Conservation (phyloP, 1,140 invertebrate species). For the Cherax quadricarinatus region DNA sequence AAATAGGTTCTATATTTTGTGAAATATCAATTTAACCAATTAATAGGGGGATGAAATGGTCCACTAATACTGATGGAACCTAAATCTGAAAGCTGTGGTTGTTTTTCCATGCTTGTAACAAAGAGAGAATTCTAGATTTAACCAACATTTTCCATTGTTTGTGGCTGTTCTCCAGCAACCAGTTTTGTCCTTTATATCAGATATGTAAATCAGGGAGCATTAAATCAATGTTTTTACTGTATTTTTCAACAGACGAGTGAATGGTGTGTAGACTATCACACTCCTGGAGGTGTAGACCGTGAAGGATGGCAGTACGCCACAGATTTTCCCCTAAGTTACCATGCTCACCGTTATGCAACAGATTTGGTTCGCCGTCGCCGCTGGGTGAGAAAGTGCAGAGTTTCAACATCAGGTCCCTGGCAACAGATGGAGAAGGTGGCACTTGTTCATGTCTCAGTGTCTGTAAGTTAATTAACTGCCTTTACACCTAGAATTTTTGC, state of each 20-base stretch:
- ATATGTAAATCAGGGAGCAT: background rate
- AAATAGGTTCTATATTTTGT: too few relatives aligned
- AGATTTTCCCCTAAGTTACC: constrained; percentile 91
- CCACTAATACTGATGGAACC: too few relatives aligned
- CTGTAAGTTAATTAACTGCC: constrained; percentile 78
- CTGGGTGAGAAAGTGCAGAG: constrained; percentile 89
- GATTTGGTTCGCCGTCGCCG: constrained; percentile 91
- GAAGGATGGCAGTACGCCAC: constrained; percentile 97
- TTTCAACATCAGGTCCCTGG: constrained; percentile 92
- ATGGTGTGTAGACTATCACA: constrained; percentile 92
- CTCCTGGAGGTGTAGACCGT: constrained; percentile 90
- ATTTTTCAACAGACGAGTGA: constrained; percentile 83
- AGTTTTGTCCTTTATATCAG: too few relatives aligned
- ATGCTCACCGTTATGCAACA: constrained; percentile 89
- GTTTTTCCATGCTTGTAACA: too few relatives aligned
- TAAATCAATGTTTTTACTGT: background rate
- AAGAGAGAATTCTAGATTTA: too few relatives aligned
- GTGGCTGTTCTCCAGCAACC: too few relatives aligned
- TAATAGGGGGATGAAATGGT: too few relatives aligned
- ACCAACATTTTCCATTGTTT: too few relatives aligned
- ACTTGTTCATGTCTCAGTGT: constrained; percentile 87
- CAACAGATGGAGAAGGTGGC: constrained; percentile 89
- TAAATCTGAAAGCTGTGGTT: too few relatives aligned
- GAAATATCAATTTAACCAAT: too few relatives aligned
- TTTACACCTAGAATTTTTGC: too few relatives aligned